Evolutionary conservation across 2,888 invertebrate genomes (phyloP).

Genomic region (Stenichneumon culpator): DNA sequence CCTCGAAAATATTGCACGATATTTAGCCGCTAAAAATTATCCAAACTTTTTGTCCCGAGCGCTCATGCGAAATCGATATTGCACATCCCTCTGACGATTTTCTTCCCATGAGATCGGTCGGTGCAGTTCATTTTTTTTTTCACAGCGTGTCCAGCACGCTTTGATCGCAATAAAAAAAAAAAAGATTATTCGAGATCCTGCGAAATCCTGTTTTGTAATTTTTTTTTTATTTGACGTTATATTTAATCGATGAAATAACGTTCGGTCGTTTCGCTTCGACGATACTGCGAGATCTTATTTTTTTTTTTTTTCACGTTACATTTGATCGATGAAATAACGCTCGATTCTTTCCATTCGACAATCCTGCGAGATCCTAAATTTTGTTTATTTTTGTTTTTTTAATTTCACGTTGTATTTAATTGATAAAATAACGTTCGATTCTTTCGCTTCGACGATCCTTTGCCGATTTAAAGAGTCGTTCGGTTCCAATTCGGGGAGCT

Average conservation of each 20-base stretch:
- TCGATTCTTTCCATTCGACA: not conserved
- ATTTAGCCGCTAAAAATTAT: not conserved
- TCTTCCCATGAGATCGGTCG: constrained; percentile 1
- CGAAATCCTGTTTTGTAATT: too few species aligned
- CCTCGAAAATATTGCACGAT: not conserved
- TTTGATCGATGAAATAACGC: not conserved
- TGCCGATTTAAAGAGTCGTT: not conserved
- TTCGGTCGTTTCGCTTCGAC: not conserved
- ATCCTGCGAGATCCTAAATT: too few species aligned
- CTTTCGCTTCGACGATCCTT: not conserved
- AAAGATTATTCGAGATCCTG: not conserved
- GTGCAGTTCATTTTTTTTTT: not conserved
- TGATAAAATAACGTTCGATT: not conserved
- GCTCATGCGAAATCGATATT: not conserved
- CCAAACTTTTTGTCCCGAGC: not conserved
- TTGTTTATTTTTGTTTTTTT: too few species aligned
- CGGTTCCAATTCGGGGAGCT: not conserved
- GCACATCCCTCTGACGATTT: not conserved
- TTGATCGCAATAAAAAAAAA: not conserved
- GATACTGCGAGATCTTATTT: too few species aligned
- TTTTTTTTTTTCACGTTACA: not conserved
- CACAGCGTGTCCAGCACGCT: constrained; percentile 31
- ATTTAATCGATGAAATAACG: not conserved
- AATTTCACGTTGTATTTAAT: too few species aligned
- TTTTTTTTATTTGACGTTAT: too few species aligned